Evolutionary conservation across 37 sponge, comb jelly and placozoan species (phyloP), one percentile per base, ranked within the genome.

Genomic region (Diacarnus erythraeanus): DNA sequence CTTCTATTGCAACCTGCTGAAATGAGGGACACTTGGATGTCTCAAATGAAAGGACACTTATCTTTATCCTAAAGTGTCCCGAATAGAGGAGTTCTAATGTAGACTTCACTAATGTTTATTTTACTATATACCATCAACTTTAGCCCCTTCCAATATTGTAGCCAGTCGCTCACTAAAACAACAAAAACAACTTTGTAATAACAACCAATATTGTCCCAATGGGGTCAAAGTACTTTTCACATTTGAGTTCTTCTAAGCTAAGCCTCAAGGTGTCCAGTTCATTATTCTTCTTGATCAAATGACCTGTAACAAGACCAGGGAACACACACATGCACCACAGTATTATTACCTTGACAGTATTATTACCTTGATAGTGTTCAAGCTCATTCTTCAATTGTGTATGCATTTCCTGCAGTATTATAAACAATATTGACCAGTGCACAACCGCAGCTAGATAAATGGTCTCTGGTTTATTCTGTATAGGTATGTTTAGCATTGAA

Each of bases 131-230:
- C 83, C 75, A 64, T 74, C 75, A 15, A 74, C 23, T n/a, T 30
- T 42, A 36, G 66, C 57, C 20, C 37, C 65, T 64, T 82, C 75
- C 64, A 82, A 38, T 9, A 66, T 75, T n/a, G 56, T 20, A 64
- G 75, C 67, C 56, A 82, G 21, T 64, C 67, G 61, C 39, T 82
- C 67, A 64, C 83, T 82, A 47, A 15, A 68, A 31, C 30, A 15
- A 72, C 38, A 26, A 44, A 8, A 47, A 40, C 3, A 51, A 44
- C 25, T 17, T 15, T 6, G 6, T 1, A 44, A 22, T 39, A 40
- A 20, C 35, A 6, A 6, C 71, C 42, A 47, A 15, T 47, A 15
- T 25, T 18, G 27, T 43, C n/a, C 3, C 3, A 47, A 72, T 8
- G 3, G 3, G 41, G 3, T 25, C 23, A 9, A 61, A 61, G 21